A percentile compares a stretch with the other conserved stretches of the same genome.
phyloP scores from a whole-genome alignment of 1,140 invertebrate genomes.

The Brachionus angularis region DNA sequence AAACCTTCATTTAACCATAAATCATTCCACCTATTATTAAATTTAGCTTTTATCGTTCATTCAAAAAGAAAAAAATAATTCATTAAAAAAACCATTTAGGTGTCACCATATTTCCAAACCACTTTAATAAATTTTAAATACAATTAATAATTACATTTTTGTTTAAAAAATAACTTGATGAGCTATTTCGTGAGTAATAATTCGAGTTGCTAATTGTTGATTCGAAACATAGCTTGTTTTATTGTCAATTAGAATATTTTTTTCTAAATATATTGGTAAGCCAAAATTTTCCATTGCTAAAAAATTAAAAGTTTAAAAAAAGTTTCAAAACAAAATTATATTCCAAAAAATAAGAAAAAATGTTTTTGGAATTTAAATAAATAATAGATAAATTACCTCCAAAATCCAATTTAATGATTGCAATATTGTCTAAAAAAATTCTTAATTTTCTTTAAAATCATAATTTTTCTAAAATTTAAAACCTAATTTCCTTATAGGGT shows the following conservation, averaged over 20 bases:
- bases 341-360: too few relatives aligned
- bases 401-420: slow-evolving; percentile 58
- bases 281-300: slow-evolving; percentile 98
- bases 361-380: too few relatives aligned
- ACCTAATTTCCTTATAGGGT: slow-evolving; percentile 59
- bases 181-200: slow-evolving; percentile 78
- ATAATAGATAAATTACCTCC: too few relatives aligned
- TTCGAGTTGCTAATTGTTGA: slow-evolving; percentile 78
- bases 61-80: too few relatives aligned
- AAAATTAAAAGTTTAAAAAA: too few relatives aligned
- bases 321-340: too few relatives aligned
- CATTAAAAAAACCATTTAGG: too few relatives aligned
- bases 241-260: slow-evolving; percentile 70
- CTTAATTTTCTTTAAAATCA: background rate
- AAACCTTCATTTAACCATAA: slow-evolving; percentile 56
- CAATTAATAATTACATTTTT: too few relatives aligned
- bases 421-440: slow-evolving; percentile 60
- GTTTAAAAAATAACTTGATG: too few relatives aligned
- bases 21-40: slow-evolving; percentile 50
- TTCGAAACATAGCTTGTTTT: slow-evolving; percentile 69
- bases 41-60: too few relatives aligned
- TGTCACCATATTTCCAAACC: slow-evolving; percentile 61
- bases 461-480: slow-evolving; percentile 46
- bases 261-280: slow-evolving; percentile 76
- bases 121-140: too few relatives aligned